Conservation (phyloP, 2,797 vertebrate species). For the Megaceryle alcyon region DNA sequence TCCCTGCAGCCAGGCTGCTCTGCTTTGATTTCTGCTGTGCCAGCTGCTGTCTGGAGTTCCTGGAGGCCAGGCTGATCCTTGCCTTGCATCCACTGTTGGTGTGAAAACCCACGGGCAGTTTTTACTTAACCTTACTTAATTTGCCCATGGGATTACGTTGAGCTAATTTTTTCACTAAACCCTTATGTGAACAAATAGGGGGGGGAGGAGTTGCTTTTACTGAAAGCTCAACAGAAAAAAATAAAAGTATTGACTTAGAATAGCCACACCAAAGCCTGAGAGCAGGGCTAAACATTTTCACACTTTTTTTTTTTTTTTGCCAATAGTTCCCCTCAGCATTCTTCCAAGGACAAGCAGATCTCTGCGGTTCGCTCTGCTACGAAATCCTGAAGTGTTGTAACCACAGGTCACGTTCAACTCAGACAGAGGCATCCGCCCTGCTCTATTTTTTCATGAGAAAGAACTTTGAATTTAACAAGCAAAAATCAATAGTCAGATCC, state of each 20-base stretch:
- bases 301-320: background rate
- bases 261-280: background rate
- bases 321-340: slow-evolving; percentile 92
- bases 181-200: background rate
- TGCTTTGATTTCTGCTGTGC: background rate
- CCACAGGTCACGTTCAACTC: slow-evolving; percentile 94
- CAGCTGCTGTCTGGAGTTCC: background rate
- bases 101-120: background rate
- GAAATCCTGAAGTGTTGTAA: slow-evolving; percentile 99
- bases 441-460: slow-evolving; percentile 99
- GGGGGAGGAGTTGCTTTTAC: background rate
- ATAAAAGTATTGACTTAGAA: background rate
- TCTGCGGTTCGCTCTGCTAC: slow-evolving; percentile 94
- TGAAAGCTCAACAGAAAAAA: background rate
- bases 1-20: background rate
- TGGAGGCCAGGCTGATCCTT: background rate
- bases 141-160: background rate
- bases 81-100: background rate
- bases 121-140: background rate
- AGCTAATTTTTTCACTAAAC: background rate
- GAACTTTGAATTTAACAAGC: slow-evolving; percentile 98
- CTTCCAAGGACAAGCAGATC: slow-evolving; percentile 96
- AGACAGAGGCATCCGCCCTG: slow-evolving; percentile 93
- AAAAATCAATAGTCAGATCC: slow-evolving; percentile 96
- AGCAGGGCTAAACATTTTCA: background rate